Evolutionary conservation across 2,797 vertebrate genomes (phyloP).

Genomic region (Prionace glauca): DNA sequence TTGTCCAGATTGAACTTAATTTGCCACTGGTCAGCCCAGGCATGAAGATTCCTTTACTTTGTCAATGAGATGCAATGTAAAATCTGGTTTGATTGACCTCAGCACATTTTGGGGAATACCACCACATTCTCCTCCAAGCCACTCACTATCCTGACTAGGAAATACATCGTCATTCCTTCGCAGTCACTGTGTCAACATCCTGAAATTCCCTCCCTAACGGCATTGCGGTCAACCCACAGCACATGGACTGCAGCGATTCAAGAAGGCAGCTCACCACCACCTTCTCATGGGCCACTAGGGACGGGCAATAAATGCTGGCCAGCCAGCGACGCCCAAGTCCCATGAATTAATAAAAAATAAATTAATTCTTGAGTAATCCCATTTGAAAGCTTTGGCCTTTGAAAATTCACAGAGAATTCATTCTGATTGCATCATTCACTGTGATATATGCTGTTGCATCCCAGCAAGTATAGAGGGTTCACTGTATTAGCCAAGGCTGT

Average conservation of each 20-base stretch:
- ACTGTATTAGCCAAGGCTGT: not conserved
- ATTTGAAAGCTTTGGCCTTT: not conserved
- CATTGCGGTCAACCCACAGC: too few relatives aligned
- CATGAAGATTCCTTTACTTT: not conserved
- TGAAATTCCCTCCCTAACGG: too few relatives aligned
- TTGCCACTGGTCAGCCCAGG: not conserved
- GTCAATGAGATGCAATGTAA: not conserved
- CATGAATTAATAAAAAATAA: too few relatives aligned
- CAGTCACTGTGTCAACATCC: too few relatives aligned
- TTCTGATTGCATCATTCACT: not conserved
- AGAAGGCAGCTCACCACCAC: too few relatives aligned
- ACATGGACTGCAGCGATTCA: too few relatives aligned
- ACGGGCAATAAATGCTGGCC: too few relatives aligned
- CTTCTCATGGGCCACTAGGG: too few relatives aligned
- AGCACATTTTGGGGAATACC: not conserved
- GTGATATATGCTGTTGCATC: not conserved
- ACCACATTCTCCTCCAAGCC: too few relatives aligned
- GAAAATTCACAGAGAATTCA: not conserved
- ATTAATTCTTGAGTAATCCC: not conserved
- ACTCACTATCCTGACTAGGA: too few relatives aligned
- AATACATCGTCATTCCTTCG: too few relatives aligned
- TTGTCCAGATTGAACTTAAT: not conserved
- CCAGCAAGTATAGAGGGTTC: not conserved
- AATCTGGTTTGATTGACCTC: not conserved
- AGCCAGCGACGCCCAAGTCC: too few relatives aligned